Conservation (phyloP, 2,888 invertebrate species). For the Stenodema calcarata region DNA sequence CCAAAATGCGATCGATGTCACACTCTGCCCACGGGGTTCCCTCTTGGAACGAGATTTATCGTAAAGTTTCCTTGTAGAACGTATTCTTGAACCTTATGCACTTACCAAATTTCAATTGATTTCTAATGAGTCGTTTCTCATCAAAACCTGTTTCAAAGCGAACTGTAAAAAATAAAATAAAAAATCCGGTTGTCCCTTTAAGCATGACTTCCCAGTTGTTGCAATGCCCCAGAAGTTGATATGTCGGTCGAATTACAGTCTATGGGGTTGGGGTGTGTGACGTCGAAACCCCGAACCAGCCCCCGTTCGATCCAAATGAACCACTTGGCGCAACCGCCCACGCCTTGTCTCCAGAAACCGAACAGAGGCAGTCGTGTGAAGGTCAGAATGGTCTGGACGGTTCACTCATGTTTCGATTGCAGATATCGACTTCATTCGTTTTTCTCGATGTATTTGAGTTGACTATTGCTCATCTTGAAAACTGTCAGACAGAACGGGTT, state of each 20-base stretch:
- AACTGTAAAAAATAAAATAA: background rate
- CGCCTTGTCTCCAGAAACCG: background rate
- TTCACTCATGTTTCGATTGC: no score
- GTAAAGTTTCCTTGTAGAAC: no score
- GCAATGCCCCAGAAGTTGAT: background rate
- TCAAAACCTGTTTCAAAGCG: background rate
- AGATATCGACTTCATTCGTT: no score
- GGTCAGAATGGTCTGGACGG: no score
- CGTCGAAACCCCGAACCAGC: background rate
- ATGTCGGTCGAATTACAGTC: background rate
- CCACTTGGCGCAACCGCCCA: background rate
- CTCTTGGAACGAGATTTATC: no score
- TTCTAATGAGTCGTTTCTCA: background rate
- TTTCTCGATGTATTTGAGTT: no score
- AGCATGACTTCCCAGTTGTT: background rate
- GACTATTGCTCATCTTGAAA: no score
- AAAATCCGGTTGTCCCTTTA: background rate
- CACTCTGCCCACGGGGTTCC: no score
- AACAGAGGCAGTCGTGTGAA: background rate
- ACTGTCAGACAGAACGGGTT: no score
- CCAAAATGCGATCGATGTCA: no score
- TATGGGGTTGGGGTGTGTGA: background rate
- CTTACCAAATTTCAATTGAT: no score
- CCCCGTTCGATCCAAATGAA: background rate
- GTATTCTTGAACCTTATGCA: no score